Percentiles rank a stretch among this genome's conserved stretches.
Evolutionary conservation across 2,888 invertebrate species (phyloP).

Genomic region (Xestia ashworthii): DNA sequence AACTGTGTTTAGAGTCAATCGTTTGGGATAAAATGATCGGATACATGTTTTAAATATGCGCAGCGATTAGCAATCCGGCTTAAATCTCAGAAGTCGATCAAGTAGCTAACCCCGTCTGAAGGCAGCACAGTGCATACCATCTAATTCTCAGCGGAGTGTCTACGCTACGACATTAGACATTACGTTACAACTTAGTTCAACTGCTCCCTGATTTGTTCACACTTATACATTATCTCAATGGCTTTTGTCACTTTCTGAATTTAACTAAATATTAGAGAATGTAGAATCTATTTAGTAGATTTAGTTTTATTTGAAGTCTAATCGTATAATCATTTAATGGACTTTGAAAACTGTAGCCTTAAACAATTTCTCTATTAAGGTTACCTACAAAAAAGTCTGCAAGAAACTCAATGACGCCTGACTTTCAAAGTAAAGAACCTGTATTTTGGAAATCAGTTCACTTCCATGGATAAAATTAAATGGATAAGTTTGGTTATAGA

Average conservation of each 20-base stretch:
- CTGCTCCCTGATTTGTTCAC: constrained; percentile 78
- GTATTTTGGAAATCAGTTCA: no score
- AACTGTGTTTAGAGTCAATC: not conserved
- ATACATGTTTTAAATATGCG: not conserved
- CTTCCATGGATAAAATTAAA: no score
- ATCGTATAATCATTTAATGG: not conserved
- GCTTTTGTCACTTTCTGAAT: constrained; percentile 48
- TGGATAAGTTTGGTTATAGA: no score
- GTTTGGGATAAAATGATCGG: no score
- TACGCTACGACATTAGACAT: constrained; percentile 69
- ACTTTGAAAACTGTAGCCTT: no score
- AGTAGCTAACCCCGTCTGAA: constrained; percentile 59
- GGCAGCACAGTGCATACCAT: constrained; percentile 69
- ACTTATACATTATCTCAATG: constrained; percentile 63
- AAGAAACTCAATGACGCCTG: no score
- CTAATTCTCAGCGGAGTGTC: constrained; percentile 77
- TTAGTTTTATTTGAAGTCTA: not conserved
- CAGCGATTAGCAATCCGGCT: not conserved
- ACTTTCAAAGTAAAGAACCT: no score
- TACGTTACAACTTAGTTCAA: constrained; percentile 75
- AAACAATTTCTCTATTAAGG: no score
- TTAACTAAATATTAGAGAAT: constrained; percentile 25
- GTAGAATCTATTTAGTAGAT: not conserved
- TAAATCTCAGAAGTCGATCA: not conserved
- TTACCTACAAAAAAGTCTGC: no score